Percentiles rank a stretch among this genome's conserved stretches.
Conservation (phyloP, 1,140 invertebrate species). For the Drosophila insularis region DNA sequence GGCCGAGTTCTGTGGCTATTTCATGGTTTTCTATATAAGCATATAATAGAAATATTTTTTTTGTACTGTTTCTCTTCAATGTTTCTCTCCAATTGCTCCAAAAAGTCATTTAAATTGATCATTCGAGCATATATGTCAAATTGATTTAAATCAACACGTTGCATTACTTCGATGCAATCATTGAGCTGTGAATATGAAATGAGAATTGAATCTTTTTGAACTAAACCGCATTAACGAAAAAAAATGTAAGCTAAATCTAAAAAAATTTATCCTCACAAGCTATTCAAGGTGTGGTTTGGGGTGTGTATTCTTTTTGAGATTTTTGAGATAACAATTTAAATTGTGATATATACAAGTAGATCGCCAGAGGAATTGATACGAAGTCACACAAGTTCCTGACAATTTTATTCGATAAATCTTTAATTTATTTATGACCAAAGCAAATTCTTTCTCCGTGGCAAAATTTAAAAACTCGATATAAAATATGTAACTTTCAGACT, state of each 20-base stretch:
- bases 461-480: too few species aligned
- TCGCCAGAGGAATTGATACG: not conserved
- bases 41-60: too few species aligned
- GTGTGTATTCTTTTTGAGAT: not conserved
- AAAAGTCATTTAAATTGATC: slow-evolving; percentile 30
- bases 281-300: not conserved
- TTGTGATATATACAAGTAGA: not conserved
- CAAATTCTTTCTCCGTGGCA: too few species aligned
- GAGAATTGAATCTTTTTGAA: slow-evolving; percentile 58
- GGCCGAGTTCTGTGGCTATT: slow-evolving; percentile 7
- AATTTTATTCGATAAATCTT: too few species aligned
- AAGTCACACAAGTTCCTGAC: too few species aligned
- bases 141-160: slow-evolving; percentile 64
- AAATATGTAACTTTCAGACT: not conserved
- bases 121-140: slow-evolving; percentile 66
- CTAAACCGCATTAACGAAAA: slow-evolving; percentile 54
- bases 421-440: not conserved
- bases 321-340: not conserved
- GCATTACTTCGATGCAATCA: slow-evolving; percentile 39
- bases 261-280: not conserved
- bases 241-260: slow-evolving; percentile 29
- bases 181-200: slow-evolving; percentile 63
- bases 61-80: slow-evolving; percentile 1
- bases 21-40: not conserved
- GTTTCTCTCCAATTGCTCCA: slow-evolving; percentile 10